Conservation (phyloP, 2,797 vertebrate species). For the Eulemur rubriventer region DNA sequence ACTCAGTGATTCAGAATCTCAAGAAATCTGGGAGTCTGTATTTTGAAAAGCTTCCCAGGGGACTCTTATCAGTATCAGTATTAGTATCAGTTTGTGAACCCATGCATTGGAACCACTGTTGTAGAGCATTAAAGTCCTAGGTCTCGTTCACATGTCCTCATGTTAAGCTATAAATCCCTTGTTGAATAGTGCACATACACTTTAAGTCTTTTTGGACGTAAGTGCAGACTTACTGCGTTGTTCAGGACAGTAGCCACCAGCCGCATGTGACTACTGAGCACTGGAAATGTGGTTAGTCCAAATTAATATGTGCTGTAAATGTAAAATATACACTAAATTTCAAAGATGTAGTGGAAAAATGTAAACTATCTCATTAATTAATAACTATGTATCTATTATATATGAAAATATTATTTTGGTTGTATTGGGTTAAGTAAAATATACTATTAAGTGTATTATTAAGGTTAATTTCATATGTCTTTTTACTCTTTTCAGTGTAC, state of each 20-base stretch:
- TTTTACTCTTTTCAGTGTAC: slow-evolving; percentile 5
- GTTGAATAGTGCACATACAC: not conserved
- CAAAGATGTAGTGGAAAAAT: not conserved
- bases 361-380: not conserved
- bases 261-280: not conserved
- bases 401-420: not conserved
- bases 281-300: not conserved
- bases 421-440: not conserved
- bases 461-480: not conserved
- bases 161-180: not conserved
- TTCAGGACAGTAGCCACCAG: not conserved
- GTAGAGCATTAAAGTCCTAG: not conserved
- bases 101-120: not conserved
- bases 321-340: not conserved
- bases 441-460: not conserved
- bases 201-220: not conserved
- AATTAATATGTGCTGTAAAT: not conserved
- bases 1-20: not conserved
- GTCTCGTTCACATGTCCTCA: not conserved
- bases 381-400: not conserved
- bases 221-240: not conserved
- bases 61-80: not conserved
- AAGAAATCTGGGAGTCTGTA: not conserved
- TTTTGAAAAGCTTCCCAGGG: not conserved
- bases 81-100: not conserved